Base-by-base conservation (phyloP, 2,113 vertebrate species). In the Tachysurus fulvidraco region DNA sequence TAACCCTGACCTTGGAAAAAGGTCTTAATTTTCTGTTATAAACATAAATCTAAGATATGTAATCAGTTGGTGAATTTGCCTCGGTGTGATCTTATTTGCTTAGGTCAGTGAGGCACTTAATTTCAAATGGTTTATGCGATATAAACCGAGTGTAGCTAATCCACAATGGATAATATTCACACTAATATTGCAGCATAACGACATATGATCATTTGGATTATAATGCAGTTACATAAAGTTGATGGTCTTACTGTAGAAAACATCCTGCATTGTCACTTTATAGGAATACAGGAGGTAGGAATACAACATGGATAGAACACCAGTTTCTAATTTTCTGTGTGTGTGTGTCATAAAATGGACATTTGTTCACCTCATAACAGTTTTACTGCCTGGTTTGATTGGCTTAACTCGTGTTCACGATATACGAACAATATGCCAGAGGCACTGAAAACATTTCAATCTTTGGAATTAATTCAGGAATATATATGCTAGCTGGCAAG, bases 341-440 rank as follows among this genome's bases (percentile, higher is more conserved):
- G 1, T 69, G 67, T 71, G 3, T 9, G 5, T 44, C 36, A 36
- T 36, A 36, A 36, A 36, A 10, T 71, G 2, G 30, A 36, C 19
- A 28, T 64, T 36, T 54, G 44, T 65, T 64, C 83, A 79, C 73
- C 8, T 44, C 13, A 2, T 65, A 60, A 64, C 78, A 85, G 77
- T 28, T 80, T 88, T 76, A 77, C 21, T 67, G 59, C 79, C 23
- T 81, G 82, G 81, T 60, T 65, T 82, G 28, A 69, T 41, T 57
- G 28, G 11, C 41, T 76, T 64, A 87, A 83, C 76, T 46, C 60
- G 54, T 36, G 13, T 41, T 54, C 59, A 77, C 17, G 12, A 65
- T 65, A 64, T 19, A 59, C 81, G 4, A 50, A 62, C n/a, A 62
- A 36, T 36, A 28, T 28, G 57, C 17, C 44, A 7, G 71, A 41